A percentile compares a stretch with the other conserved stretches of the same genome.
phyloP scores from a whole-genome alignment of 2,888 invertebrate species.

The Stramonita haemastoma region DNA sequence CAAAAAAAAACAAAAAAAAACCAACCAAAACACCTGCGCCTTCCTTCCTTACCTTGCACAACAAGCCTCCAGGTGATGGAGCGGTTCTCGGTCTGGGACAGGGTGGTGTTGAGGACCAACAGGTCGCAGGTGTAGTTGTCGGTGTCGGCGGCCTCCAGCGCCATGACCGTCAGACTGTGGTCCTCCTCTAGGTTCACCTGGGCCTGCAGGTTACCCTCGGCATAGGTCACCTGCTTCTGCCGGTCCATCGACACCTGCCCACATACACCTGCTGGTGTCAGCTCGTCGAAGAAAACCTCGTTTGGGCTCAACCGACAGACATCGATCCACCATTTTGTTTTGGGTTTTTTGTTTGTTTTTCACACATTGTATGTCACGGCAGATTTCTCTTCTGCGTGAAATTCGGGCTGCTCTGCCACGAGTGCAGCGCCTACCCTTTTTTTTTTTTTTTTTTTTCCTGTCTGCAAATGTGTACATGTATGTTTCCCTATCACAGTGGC shows the following conservation, averaged over 20 bases:
- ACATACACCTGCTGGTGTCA: background rate
- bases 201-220: background rate
- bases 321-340: too few relatives aligned
- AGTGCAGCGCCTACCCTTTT: too few relatives aligned
- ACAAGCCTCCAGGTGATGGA: constrained; percentile 29
- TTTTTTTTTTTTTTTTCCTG: too few relatives aligned
- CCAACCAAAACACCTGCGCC: background rate
- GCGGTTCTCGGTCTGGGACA: constrained; percentile 35
- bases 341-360: too few relatives aligned
- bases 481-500: too few relatives aligned
- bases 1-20: too few relatives aligned
- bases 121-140: constrained; percentile 60
- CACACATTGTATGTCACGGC: too few relatives aligned
- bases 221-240: constrained; percentile 8
- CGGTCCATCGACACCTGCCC: constrained; percentile 7
- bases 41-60: constrained; percentile 46
- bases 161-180: constrained; percentile 49
- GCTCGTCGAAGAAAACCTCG: background rate
- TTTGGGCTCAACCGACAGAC: too few relatives aligned
- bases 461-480: too few relatives aligned
- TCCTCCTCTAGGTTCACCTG: constrained; percentile 32
- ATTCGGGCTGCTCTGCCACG: too few relatives aligned
- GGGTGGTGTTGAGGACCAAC: constrained; percentile 43
- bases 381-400: too few relatives aligned
- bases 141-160: constrained; percentile 54